Evolutionary conservation across 1,140 invertebrate genomes (phyloP), one percentile per base, ranked within the genome.

Genomic region (Idris sp.): DNA sequence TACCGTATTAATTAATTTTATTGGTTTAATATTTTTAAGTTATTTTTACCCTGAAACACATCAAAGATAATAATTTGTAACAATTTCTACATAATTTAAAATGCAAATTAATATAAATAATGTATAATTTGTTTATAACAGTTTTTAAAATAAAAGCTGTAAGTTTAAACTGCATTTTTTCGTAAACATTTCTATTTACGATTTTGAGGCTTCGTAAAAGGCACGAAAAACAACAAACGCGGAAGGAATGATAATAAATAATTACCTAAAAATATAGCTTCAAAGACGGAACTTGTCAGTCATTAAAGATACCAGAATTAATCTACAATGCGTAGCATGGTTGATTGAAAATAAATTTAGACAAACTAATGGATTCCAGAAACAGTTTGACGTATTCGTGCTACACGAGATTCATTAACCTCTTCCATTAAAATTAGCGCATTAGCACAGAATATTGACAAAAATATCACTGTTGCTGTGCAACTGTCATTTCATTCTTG

Each of bases 221-320:
- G 26, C 13, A 33, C 38, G 53, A 56, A 41, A 43, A 43, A 33
- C 35, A 56, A 41, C 14, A 31, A 9, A 56, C 14, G 16, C 38
- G 38, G 26, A 43, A 31, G 53, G 26, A 56, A 41, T 30, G 36
- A 54, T 54, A 41, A 54, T 54, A 54, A 54, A 54, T 41, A 28
- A 15, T 40, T 18, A 7, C 26, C 51, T 54, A 54, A 54, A 54
- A 54, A 54, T 54, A 54, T 19, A 18, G 14, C 35, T 15, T 18
- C 35, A 28, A 41, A 54, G 25, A 54, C 36, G 51, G 14, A 25
- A 53, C 49, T 22, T 40, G 35, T 58, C 40, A 31, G 38, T 30
- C 38, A 58, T 43, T 25, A 41, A 31, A 30, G 22, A 28, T 15
- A 15, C 19, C 48, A 38, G 31, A 35, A 14, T 40, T 26, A 41